Conservation (phyloP, 1,140 invertebrate genomes). For the Nephila pilipes region DNA sequence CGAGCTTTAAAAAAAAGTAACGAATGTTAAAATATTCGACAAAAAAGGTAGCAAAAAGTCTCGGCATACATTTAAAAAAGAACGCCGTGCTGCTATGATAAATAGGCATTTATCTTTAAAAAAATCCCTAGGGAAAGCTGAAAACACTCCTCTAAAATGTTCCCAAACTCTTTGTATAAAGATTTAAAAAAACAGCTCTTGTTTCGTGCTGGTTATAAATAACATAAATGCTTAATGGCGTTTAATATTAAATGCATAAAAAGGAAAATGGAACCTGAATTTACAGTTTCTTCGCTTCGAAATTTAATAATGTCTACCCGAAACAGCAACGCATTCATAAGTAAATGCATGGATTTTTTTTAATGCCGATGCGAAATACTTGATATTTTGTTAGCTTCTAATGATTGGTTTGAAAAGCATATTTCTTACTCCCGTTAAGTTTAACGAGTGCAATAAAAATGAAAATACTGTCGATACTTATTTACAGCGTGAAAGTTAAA, state of each 20-base stretch:
- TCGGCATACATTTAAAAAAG: neutral
- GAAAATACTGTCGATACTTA: too few species aligned
- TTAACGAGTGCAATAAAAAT: too few species aligned
- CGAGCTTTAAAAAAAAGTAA: neutral
- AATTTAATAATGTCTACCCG: neutral
- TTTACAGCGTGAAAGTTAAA: too few species aligned
- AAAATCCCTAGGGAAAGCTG: neutral
- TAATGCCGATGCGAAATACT: neutral
- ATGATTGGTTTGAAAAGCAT: too few species aligned
- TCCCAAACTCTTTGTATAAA: neutral
- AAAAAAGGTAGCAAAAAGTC: neutral
- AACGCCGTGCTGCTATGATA: neutral
- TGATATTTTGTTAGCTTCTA: too few species aligned
- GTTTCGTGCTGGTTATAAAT: neutral
- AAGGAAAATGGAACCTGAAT: neutral
- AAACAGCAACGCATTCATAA: neutral
- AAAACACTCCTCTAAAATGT: neutral
- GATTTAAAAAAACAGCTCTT: neutral
- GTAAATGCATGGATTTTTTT: neutral
- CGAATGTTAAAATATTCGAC: neutral
- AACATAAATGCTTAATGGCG: constrained; percentile 27
- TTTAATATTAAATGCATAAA: constrained; percentile 11
- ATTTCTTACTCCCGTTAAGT: too few species aligned
- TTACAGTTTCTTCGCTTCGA: neutral
- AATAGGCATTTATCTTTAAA: neutral